phyloP scores from a whole-genome alignment of 2,888 invertebrate species.

The Ennomos erosarius region DNA sequence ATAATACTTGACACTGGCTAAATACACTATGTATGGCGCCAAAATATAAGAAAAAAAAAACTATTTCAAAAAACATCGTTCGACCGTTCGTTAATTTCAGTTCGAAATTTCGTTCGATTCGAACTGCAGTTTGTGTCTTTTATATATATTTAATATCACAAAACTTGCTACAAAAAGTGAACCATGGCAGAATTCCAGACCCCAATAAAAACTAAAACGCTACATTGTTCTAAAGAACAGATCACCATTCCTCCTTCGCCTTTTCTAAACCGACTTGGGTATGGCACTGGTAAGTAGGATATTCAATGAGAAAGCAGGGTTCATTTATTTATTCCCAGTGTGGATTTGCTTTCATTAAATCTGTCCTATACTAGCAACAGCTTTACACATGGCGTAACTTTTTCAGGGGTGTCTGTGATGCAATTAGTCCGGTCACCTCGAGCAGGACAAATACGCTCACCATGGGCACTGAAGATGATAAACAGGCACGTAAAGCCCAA shows the following conservation, averaged over 20 bases:
- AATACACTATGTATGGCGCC: no score
- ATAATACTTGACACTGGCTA: no score
- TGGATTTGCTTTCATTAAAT: no score
- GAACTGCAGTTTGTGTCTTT: no score
- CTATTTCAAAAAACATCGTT: no score
- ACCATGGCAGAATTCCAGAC: slow-evolving; percentile 72
- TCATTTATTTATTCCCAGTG: no score
- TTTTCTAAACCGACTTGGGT: slow-evolving; percentile 89
- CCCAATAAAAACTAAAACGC: slow-evolving; percentile 59
- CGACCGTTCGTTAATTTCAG: no score
- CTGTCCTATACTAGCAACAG: neutral
- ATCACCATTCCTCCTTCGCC: slow-evolving; percentile 90
- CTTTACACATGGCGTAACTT: neutral
- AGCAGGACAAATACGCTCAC: slow-evolving; percentile 88
- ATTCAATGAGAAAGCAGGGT: no score
- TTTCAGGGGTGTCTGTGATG: slow-evolving; percentile 90
- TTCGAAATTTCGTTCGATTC: no score
- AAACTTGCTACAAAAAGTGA: neutral
- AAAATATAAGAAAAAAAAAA: neutral
- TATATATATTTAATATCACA: no score
- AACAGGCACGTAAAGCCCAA: slow-evolving; percentile 79
- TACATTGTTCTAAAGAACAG: slow-evolving; percentile 53
- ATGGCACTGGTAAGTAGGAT: slow-evolving; percentile 87
- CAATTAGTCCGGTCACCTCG: slow-evolving; percentile 90
- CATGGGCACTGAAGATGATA: slow-evolving; percentile 94